Evolutionary conservation across 1,140 invertebrate species (phyloP), one percentile per base, ranked within the genome.

Genomic region (Heliconius hewitsoni): DNA sequence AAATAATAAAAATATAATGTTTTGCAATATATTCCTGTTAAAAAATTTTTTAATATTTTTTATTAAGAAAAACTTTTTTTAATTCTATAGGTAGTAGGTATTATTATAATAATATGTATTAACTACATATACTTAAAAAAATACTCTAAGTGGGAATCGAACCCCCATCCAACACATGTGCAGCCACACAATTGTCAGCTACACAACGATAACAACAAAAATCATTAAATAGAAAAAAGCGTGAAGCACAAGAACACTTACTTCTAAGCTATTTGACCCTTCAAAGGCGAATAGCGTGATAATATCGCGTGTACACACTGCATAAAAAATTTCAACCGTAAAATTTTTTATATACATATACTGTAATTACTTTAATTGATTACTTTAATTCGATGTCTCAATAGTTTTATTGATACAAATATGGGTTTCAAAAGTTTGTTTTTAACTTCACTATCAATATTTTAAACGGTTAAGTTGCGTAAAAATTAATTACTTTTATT

Each of bases 251-350:
- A 37, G 75, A 71, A 71, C 75, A 77, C 60, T 76, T 78, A 73
- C 60, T 70, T 70, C 73, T 79, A 70, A 79, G 18, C 72, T 37
- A 66, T 79, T 77, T 85, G 82, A 85, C 81, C 85, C 87, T 84
- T 83, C 70, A 74, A 73, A 84, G 83, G 42, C 72, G 73, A 11
- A 71, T 82, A 75, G 73, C 81, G 78, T 79, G 82, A 80, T 79
- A 77, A 83, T 86, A 84, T 83, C 82, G 86, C 88, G 86, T 90
- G 90, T 89, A 90, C 85, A 8, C 83, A 81, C 84, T 85, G 72
- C 85, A 90, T 90, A 87, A 89, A 88, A 86, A 83, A 77, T 19
- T 27, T 81, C 72, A 79, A 84, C 81, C 81, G 82, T 86, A 83
- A 84, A 85, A 87, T 87, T 82, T 27, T 37, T 66, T 13, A 66